Conservation (phyloP, 2,113 vertebrate species). For the Lagopus muta region DNA sequence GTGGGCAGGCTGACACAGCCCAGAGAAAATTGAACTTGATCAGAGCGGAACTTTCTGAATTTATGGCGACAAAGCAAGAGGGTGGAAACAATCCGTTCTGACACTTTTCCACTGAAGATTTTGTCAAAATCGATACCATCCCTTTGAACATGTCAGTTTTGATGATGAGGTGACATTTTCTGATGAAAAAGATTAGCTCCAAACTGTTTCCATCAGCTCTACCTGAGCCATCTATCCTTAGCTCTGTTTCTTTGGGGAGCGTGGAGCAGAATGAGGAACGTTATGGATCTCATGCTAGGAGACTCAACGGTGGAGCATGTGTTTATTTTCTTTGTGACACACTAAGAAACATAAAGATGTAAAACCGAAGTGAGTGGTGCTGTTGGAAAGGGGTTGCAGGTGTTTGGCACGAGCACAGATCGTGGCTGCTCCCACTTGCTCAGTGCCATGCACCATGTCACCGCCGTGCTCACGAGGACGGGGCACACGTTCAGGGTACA, state of each 20-base stretch:
- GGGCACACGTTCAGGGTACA: neutral
- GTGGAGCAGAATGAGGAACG: fast-evolving
- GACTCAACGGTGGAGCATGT: neutral
- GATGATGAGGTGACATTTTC: neutral
- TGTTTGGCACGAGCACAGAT: too few species aligned
- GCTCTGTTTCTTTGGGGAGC: neutral
- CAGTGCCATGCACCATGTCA: too few species aligned
- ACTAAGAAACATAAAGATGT: neutral
- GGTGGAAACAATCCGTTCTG: neutral
- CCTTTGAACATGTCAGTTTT: neutral
- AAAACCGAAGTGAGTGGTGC: neutral
- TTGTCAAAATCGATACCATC: neutral
- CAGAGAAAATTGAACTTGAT: neutral
- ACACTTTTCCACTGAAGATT: neutral
- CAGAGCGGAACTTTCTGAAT: neutral
- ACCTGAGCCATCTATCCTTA: neutral
- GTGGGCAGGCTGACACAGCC: neutral
- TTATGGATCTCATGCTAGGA: neutral
- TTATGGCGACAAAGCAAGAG: fast-evolving
- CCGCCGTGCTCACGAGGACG: neutral
- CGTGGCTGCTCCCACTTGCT: too few species aligned
- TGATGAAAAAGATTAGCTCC: neutral
- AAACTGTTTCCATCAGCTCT: neutral
- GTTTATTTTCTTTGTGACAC: neutral
- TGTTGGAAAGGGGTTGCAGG: too few species aligned